Evolutionary conservation across 1,140 invertebrate species (phyloP), one percentile per base, ranked within the genome.

Genomic region (Bombyx mori): DNA sequence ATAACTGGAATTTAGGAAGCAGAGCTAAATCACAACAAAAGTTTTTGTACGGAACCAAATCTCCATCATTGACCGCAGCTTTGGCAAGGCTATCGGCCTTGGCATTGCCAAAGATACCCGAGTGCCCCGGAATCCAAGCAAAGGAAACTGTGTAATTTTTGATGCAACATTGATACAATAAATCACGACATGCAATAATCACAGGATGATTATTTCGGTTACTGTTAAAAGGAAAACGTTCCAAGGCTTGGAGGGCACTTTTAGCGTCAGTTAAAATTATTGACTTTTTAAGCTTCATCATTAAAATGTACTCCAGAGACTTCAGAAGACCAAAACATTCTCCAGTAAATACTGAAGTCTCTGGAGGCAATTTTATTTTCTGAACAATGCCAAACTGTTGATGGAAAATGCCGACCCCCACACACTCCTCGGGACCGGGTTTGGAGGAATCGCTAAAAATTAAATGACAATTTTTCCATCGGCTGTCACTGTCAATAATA

Each of bases 191-290:
- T 45, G 10, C 10, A 8, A 45, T 45, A 45, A 7, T 18, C 12
- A 18, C 12, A 18, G 12, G 12, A 18, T 18, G 12, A 18, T 18
- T 18, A 18, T 18, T 18, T 18, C 12, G 12, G 12, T 18, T 18
- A 18, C 12, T 18, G 12, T 55, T 56, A 49, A 62, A 58, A 47
- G 52, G 54, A 22, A 52, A 62, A 43, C 49, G 55, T 49, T 7
- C 49, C 9, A 58, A 52, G 44, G 42, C 46, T 46, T 58, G 52
- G 42, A 62, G 44, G 8, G 51, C 12, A 44, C 52, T 62, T 56
- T 42, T 49, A 22, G 61, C 55, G 44, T 62, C 52, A 6, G 52
- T 42, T 18, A 62, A 62, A 42, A 62, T 57, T 9, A 62, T 49
- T 12, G 48, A 35, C 42, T 52, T 48, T 58, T 12, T 51, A 52